These are phyloP conservation scores for Philaenus spumarius DNA, from an alignment of 1,140 invertebrate species.

Conservation along the genomic window DNA sequence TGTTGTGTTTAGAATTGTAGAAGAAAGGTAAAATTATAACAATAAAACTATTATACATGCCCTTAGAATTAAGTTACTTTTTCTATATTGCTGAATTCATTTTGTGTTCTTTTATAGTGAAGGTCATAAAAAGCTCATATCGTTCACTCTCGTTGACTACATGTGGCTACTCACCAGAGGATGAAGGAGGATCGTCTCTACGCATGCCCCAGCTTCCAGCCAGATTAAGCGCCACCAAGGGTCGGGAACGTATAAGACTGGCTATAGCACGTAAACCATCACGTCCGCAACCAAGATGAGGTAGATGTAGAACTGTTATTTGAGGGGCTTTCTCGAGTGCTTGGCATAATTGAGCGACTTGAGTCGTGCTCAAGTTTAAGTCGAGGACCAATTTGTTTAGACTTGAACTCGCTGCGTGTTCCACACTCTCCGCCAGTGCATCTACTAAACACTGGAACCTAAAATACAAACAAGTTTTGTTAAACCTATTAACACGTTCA, in stretches of 20 bases:
- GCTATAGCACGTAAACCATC: conserved; percentile 45
- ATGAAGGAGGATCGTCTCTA: conserved; percentile 44
- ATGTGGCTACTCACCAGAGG: conserved; percentile 2
- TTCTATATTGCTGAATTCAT: too few relatives aligned
- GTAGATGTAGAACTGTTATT: conserved; percentile 47
- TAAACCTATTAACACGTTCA: too few relatives aligned
- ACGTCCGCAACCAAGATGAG: conserved; percentile 48
- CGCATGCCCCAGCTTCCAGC: conserved; percentile 45
- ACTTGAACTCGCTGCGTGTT: conserved; percentile 34
- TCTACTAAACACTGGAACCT: conserved; percentile 47
- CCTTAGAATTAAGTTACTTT: too few relatives aligned
- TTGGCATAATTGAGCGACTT: conserved; percentile 44
- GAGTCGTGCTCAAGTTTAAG: conserved; percentile 45
- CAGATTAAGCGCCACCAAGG: conserved; percentile 45
- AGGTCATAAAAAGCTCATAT: too few relatives aligned
- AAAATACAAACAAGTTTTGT: conserved; percentile 21
- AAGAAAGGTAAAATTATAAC: too few relatives aligned
- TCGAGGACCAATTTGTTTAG: conserved; percentile 44
- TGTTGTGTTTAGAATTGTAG: too few relatives aligned
- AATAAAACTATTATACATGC: too few relatives aligned
- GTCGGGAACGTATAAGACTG: conserved; percentile 40
- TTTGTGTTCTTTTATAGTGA: too few relatives aligned
- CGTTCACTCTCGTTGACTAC: too few relatives aligned
- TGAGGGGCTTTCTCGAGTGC: conserved; percentile 42
- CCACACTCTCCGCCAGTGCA: conserved; percentile 43